Conservation (phyloP, 2,888 invertebrate species). For the Drosophila emarginata region DNA sequence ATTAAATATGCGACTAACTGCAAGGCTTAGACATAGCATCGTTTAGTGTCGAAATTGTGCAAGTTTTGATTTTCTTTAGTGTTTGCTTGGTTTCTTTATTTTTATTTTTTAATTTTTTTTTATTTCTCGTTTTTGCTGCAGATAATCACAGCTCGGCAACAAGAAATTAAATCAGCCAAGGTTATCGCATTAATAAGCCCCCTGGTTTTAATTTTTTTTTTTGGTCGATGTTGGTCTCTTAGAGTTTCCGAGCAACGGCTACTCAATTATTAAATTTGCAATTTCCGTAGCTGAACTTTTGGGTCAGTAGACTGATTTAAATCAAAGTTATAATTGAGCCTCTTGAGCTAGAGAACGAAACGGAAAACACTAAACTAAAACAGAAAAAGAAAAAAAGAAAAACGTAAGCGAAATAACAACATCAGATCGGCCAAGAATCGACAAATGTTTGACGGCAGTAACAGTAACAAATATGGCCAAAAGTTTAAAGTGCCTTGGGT, state of each 20-base stretch:
- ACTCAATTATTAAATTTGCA: slow-evolving; percentile 81
- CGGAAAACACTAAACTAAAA: slow-evolving; percentile 20
- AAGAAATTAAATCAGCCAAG: slow-evolving; percentile 77
- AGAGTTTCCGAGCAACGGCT: slow-evolving; percentile 42
- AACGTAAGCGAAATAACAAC: slow-evolving; percentile 41
- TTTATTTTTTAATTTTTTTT: slow-evolving; percentile 35
- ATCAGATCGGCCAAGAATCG: slow-evolving; percentile 55
- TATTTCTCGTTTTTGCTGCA: slow-evolving; percentile 20
- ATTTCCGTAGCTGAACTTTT: slow-evolving; percentile 81
- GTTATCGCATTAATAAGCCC: slow-evolving; percentile 78
- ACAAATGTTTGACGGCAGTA: slow-evolving; percentile 58
- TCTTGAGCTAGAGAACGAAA: slow-evolving; percentile 39
- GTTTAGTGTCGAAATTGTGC: slow-evolving; percentile 79
- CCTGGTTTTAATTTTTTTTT: slow-evolving; percentile 49
- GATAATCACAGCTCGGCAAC: slow-evolving; percentile 63
- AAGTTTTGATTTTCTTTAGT: slow-evolving; percentile 59
- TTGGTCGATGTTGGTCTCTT: slow-evolving; percentile 33
- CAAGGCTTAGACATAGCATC: slow-evolving; percentile 41
- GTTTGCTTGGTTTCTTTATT: slow-evolving; percentile 26
- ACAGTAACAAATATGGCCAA: slow-evolving; percentile 56
- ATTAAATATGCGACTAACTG: slow-evolving; percentile 76
- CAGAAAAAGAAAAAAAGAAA: slow-evolving; percentile 10
- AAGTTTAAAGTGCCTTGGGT: slow-evolving; percentile 60
- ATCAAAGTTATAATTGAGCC: slow-evolving; percentile 79
- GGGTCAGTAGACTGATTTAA: slow-evolving; percentile 81